Evolutionary conservation across 1,140 invertebrate genomes (phyloP), one percentile per base, ranked within the genome.

Genomic region (Philotrypesis tridentata): DNA sequence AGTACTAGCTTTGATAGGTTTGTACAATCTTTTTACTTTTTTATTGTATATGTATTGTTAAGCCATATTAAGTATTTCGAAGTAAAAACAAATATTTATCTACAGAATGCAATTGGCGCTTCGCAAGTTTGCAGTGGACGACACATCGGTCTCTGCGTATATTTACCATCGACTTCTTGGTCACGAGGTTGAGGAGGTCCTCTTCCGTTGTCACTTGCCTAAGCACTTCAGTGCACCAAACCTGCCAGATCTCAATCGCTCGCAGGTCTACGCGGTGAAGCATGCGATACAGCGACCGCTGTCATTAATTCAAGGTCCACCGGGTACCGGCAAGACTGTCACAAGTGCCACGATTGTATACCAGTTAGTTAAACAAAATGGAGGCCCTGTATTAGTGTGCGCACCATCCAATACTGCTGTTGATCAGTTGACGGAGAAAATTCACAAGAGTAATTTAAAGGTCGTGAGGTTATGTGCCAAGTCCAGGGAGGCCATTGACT

Each of bases 341-440:
- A 99, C 99, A 2, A 99, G 99, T 9, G 99, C 99, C 0, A 99
- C 99, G 0, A 98, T 99, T 86, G 99, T 99, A 0, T 99, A 99
- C 89, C 99, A 99, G 90, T 92, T 99, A 43, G 98, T 98, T 0
- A 97, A 98, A 89, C 97, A 99, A 88, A 97, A 95, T 85, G 96
- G 96, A 8, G 97, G 98, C 3, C 97, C 98, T 0, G 98, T 99
- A 0, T 91, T 99, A 0, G 99, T 99, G 0, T 99, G 99, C 92
- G 99, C 99, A 3, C 99, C 99, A 0, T 99, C 97, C 25, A 99
- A 99, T 89, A 99, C 99, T 12, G 99, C 99, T 65, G 99, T 99
- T 0, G 99, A 99, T 92, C 99, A 99, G 88, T 92, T 99, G 2
- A 99, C 99, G 0, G 98, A 99, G 91, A 99, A 99, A 91, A 99